A percentile compares a stretch with the other conserved stretches of the same genome.
Conservation (phyloP, 2,797 vertebrate species). For the Cyprinodon diabolis region DNA sequence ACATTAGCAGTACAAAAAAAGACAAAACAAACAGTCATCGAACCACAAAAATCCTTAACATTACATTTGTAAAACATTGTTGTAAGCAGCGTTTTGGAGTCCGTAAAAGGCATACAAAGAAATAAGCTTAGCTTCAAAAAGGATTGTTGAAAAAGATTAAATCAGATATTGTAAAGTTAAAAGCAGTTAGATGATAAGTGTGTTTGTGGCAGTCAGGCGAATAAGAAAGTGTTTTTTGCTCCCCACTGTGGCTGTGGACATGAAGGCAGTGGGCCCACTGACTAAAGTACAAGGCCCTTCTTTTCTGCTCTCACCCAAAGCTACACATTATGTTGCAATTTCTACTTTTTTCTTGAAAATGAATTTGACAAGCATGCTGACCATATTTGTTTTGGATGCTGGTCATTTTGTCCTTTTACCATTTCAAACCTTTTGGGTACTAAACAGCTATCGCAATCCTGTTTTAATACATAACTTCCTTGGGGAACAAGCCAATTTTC, state of each 20-base stretch:
- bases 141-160: constrained; percentile 41
- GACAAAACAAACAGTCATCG: constrained; percentile 75
- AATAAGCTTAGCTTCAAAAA: constrained; percentile 67
- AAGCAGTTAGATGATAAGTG: constrained; percentile 47
- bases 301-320: constrained; percentile 40
- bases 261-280: constrained; percentile 70
- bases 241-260: constrained; percentile 60
- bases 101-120: constrained; percentile 76
- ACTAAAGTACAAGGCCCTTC: constrained; percentile 54
- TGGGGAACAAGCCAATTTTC: neutral
- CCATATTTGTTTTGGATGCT: constrained; percentile 6
- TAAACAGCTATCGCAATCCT: neutral
- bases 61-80: constrained; percentile 75
- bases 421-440: neutral
- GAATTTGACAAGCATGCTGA: constrained; percentile 49
- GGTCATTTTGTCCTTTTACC: neutral
- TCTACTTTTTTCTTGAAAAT: constrained; percentile 13
- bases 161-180: constrained; percentile 53
- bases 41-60: constrained; percentile 81
- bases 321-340: constrained; percentile 35
- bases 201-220: constrained; percentile 53
- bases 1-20: constrained; percentile 74
- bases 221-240: constrained; percentile 60
- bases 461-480: neutral
- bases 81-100: constrained; percentile 78